phyloP scores from a whole-genome alignment of 2,797 vertebrate species.

The Melanotaenia trifasciata region DNA sequence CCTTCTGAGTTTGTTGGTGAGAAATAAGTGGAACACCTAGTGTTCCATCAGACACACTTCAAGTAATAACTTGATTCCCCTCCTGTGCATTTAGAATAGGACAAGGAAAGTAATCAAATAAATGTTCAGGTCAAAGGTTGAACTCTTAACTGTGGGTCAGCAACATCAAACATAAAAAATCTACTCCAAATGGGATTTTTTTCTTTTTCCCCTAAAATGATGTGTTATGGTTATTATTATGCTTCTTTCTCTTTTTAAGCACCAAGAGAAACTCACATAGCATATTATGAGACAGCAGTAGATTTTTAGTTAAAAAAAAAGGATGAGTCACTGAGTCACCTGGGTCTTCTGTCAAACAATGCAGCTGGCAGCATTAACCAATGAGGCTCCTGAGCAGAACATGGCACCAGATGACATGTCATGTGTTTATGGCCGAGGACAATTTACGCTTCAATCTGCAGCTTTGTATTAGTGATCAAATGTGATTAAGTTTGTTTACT shows the following conservation, averaged over 20 bases:
- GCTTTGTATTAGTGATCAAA: background rate
- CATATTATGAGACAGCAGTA: background rate
- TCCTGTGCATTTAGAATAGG: too few relatives aligned
- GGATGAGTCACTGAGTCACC: background rate
- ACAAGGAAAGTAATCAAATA: too few relatives aligned
- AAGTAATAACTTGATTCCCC: too few relatives aligned
- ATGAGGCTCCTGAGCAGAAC: background rate
- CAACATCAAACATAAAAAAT: background rate
- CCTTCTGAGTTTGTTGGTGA: too few relatives aligned
- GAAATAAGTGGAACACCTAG: too few relatives aligned
- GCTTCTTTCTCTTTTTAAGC: background rate
- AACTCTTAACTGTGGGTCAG: too few relatives aligned
- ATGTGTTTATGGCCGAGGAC: background rate
- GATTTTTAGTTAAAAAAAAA: too few relatives aligned
- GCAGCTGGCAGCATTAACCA: background rate
- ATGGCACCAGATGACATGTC: background rate
- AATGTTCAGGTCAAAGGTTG: too few relatives aligned
- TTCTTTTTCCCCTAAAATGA: background rate
- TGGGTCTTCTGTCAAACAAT: background rate
- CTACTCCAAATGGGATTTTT: background rate
- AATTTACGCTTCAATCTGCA: background rate
- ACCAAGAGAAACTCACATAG: background rate
- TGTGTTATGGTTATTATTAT: background rate
- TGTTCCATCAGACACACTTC: too few relatives aligned
- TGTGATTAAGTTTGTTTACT: background rate